Evolutionary conservation across 2,797 vertebrate genomes (phyloP).

Genomic region (Stomatorhinus walkeri): DNA sequence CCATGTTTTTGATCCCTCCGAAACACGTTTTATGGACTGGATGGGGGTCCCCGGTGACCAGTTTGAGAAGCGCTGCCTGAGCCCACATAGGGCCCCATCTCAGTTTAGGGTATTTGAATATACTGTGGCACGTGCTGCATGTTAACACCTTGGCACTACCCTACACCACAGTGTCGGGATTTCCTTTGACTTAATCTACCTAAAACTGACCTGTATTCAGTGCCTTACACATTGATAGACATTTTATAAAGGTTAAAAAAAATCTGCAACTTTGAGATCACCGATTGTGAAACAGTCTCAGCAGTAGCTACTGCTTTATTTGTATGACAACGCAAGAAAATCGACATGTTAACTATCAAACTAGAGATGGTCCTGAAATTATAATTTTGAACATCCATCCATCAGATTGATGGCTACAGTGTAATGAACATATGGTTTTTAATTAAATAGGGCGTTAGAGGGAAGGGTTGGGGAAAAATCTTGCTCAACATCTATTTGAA

Average conservation of each 20-base stretch:
- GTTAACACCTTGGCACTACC: neutral
- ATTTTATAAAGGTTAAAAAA: neutral
- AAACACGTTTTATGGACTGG: neutral
- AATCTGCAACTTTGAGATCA: neutral
- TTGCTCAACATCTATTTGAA: neutral
- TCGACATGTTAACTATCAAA: neutral
- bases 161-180: neutral
- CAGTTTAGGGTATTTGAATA: neutral
- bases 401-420: neutral
- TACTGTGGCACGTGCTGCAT: neutral
- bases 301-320: neutral
- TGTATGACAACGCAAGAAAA: neutral
- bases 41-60: neutral
- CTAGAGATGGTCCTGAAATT: neutral
- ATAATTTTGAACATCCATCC: neutral
- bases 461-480: neutral
- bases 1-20: neutral
- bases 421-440: neutral
- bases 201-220: neutral
- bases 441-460: neutral
- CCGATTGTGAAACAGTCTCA: neutral
- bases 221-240: neutral
- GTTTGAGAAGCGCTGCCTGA: neutral
- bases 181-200: neutral
- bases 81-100: neutral